These are phyloP conservation scores for Columba livia DNA, from an alignment of 2,113 vertebrate species.

Conservation along the genomic window DNA sequence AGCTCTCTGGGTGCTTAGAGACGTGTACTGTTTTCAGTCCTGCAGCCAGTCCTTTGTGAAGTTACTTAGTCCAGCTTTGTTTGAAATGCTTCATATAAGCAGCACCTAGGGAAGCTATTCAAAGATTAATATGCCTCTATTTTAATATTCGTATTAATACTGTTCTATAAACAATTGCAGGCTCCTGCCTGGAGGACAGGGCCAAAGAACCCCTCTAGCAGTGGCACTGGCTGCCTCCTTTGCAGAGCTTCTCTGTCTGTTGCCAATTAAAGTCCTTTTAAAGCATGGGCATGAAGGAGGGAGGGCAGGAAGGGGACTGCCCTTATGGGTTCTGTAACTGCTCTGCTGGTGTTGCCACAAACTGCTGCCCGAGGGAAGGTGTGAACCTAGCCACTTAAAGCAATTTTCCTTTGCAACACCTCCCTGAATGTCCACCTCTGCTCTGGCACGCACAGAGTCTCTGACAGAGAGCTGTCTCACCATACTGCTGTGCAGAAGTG, in stretches of 20 bases:
- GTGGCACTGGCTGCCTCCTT: background rate
- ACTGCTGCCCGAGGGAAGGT: background rate
- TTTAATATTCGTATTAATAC: background rate
- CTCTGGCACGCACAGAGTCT: accelerated
- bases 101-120: background rate
- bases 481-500: background rate
- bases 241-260: background rate
- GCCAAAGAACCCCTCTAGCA: background rate
- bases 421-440: background rate
- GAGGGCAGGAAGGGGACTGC: background rate
- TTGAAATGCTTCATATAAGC: background rate
- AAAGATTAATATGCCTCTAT: background rate
- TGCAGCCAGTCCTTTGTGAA: background rate
- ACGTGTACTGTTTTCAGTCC: accelerated
- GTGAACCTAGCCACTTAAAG: background rate
- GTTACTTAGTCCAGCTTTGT: background rate
- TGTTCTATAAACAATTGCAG: background rate
- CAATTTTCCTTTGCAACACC: background rate
- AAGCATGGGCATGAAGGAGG: background rate
- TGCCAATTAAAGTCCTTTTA: background rate
- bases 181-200: background rate
- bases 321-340: background rate
- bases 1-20: background rate
- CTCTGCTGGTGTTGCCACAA: background rate
- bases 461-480: background rate